A percentile compares a stretch with the other conserved stretches of the same genome.
phyloP scores from a whole-genome alignment of 2,888 invertebrate species.

The Campoletis raptor region DNA sequence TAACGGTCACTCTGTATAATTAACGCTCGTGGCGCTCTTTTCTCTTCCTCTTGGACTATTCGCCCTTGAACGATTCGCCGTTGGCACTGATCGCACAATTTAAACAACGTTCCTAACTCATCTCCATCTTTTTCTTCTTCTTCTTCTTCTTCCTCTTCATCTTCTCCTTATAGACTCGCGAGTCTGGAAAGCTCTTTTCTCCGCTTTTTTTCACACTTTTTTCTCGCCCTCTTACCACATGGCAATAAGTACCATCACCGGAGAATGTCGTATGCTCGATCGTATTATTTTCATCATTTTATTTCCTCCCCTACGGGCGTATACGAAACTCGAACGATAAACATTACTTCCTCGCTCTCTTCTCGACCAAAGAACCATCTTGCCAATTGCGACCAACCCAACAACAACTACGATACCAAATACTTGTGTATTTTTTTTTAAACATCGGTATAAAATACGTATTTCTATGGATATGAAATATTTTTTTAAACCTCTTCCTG shows the following conservation, averaged over 20 bases:
- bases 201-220: constrained; percentile 6
- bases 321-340: constrained; percentile 46
- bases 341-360: constrained; percentile 24
- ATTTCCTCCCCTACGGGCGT: constrained; percentile 53
- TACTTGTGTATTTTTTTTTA: neutral
- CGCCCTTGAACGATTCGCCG: constrained; percentile 37
- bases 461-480: neutral
- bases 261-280: neutral
- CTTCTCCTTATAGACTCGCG: too few species aligned
- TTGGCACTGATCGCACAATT: constrained; percentile 61
- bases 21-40: constrained; percentile 69
- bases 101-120: constrained; percentile 48
- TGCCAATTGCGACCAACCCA: neutral
- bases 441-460: neutral
- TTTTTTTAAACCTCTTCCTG: constrained; percentile 24
- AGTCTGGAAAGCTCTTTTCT: too few species aligned
- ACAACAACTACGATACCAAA: neutral
- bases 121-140: constrained; percentile 1
- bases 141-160: neutral
- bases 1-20: constrained; percentile 78
- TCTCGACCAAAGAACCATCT: neutral
- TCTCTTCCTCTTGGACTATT: constrained; percentile 35
- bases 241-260: neutral
- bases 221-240: neutral
- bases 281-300: constrained; percentile 66